Evolutionary conservation across 30 jellyfish, hydroid and myxozoan genomes (phyloP).

Genomic region (Mastigias papua): DNA sequence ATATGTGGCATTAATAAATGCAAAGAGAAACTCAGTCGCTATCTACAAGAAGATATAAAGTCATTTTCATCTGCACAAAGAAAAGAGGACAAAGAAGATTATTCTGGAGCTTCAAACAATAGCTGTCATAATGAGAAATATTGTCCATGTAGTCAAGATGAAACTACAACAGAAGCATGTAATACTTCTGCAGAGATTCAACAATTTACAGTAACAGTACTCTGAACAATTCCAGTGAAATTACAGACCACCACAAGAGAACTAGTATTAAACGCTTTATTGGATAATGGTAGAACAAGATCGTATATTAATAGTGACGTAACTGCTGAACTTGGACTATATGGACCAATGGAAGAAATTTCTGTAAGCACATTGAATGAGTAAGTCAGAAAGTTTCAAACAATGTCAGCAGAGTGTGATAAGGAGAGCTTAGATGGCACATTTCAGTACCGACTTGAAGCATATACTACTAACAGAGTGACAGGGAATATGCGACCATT

Average conservation of each 20-base stretch:
- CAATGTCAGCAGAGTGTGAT: no score
- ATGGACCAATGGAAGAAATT: no score
- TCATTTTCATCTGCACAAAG: no score
- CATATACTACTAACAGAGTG: slow-evolving; percentile 51
- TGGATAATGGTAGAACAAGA: neutral
- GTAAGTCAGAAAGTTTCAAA: no score
- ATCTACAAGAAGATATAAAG: neutral
- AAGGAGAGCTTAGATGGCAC: no score
- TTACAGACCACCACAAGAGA: neutral
- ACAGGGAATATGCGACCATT: slow-evolving; percentile 66
- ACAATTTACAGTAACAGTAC: neutral
- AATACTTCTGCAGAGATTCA: neutral
- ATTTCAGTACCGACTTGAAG: no score
- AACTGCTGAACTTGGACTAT: neutral
- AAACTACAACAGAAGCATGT: neutral
- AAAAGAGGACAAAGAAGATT: neutral
- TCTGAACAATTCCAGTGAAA: neutral
- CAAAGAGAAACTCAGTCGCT: neutral
- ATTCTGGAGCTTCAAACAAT: neutral
- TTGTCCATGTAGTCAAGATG: neutral
- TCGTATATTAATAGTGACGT: neutral
- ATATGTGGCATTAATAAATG: neutral
- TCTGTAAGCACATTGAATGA: no score
- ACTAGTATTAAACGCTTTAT: neutral
- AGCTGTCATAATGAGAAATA: neutral